Percentiles rank a stretch among this genome's conserved stretches.
Conservation (phyloP, 2,797 vertebrate species). For the Parauchenoglanis ngamensis region DNA sequence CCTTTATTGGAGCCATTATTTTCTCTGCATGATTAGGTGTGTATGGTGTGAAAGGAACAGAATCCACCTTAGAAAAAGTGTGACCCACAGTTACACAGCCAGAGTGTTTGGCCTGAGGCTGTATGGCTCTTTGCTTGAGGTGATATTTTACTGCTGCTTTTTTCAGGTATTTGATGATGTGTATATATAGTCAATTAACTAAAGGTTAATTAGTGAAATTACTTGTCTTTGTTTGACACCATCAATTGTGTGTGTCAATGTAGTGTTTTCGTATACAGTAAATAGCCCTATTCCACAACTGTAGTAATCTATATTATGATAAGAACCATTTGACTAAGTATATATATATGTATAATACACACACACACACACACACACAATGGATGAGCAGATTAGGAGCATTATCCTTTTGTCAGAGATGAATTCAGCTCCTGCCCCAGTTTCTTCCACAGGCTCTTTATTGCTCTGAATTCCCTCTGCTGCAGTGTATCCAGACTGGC, state of each 20-base stretch:
- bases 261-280: no score
- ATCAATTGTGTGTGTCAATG: no score
- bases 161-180: neutral
- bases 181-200: no score
- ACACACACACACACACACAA: neutral
- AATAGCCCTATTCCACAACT: no score
- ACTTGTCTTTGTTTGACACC: no score
- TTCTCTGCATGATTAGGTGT: neutral
- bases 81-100: neutral
- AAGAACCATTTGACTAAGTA: no score
- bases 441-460: slow-evolving; percentile 55
- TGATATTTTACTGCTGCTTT: slow-evolving; percentile 15
- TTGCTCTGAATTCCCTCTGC: slow-evolving; percentile 61
- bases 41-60: neutral
- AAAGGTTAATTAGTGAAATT: no score
- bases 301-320: no score
- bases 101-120: slow-evolving; percentile 1
- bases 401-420: slow-evolving; percentile 53
- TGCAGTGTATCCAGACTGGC: slow-evolving; percentile 48
- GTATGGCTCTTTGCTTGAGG: neutral
- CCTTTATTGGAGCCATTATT: neutral
- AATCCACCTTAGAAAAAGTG: neutral
- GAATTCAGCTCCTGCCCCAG: slow-evolving; percentile 55
- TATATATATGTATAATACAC: no score
- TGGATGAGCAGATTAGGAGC: slow-evolving; percentile 42